A percentile compares a stretch with the other conserved stretches of the same genome.
Evolutionary conservation across 2,888 invertebrate genomes (phyloP).

Genomic region (Lordiphosa fenestrarum): DNA sequence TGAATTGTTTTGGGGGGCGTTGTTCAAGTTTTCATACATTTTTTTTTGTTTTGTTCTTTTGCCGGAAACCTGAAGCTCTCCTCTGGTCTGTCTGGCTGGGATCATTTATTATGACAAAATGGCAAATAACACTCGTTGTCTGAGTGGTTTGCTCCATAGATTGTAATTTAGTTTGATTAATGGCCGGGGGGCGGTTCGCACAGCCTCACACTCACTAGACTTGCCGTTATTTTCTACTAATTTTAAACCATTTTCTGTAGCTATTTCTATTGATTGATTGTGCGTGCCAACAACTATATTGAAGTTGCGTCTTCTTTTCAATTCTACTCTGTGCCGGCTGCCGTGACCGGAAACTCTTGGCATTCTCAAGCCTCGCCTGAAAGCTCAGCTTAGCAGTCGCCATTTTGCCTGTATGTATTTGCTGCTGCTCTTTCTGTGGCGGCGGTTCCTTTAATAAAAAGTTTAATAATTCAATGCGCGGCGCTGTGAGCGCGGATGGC

Average conservation of each 20-base stretch:
- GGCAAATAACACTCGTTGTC: slow-evolving; percentile 28
- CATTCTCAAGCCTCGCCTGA: slow-evolving; percentile 36
- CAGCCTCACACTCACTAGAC: slow-evolving; percentile 7
- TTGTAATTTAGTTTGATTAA: slow-evolving; percentile 44
- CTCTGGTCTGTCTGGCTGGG: too few species aligned
- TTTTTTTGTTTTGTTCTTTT: slow-evolving; percentile 1
- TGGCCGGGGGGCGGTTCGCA: slow-evolving; percentile 27
- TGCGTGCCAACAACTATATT: background rate
- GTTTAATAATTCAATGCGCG: slow-evolving; percentile 48
- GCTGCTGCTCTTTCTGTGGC: slow-evolving; percentile 14
- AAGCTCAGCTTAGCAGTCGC: slow-evolving; percentile 27
- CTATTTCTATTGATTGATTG: slow-evolving; percentile 30
- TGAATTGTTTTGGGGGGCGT: slow-evolving; percentile 28
- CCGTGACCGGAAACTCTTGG: slow-evolving; percentile 45
- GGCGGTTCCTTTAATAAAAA: slow-evolving; percentile 43
- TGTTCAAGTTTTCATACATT: slow-evolving; percentile 11
- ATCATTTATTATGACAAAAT: background rate
- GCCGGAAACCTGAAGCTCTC: too few species aligned
- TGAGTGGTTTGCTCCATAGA: slow-evolving; percentile 8
- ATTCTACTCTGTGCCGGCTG: slow-evolving; percentile 6
- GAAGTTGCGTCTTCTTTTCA: background rate
- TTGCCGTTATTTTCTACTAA: slow-evolving; percentile 24
- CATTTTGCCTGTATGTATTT: slow-evolving; percentile 12
- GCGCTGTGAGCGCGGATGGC: slow-evolving; percentile 1
- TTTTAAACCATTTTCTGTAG: slow-evolving; percentile 24